Percentiles rank a stretch among this genome's conserved stretches.
phyloP scores from a whole-genome alignment of 2,888 invertebrate genomes.

The Dryomyza anilis region DNA sequence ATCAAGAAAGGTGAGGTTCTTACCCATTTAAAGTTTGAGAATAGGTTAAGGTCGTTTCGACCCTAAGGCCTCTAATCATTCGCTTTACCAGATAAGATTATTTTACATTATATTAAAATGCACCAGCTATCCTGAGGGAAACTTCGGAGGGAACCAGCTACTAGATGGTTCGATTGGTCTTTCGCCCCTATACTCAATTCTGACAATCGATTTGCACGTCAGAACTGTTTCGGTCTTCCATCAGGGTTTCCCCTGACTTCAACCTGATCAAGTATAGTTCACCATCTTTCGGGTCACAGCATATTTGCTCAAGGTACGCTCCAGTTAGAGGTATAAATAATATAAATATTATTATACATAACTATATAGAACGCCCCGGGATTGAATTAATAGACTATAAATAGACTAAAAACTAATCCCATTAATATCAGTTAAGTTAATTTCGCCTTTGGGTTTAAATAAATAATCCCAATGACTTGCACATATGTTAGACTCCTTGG shows the following conservation, averaged over 20 bases:
- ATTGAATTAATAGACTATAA: conserved; percentile 36
- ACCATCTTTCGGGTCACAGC: conserved; percentile 77
- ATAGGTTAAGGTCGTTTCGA: conserved; percentile 74
- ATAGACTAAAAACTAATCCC: conserved; percentile 36
- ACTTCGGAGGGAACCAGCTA: conserved; percentile 79
- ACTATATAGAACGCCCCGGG: conserved; percentile 48
- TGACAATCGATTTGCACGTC: conserved; percentile 81
- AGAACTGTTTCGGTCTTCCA: conserved; percentile 75
- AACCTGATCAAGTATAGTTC: conserved; percentile 70
- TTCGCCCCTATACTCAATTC: conserved; percentile 76
- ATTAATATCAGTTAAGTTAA: conserved; percentile 62
- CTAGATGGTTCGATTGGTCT: conserved; percentile 76
- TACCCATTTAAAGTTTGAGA: conserved; percentile 80
- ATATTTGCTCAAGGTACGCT: conserved; percentile 64
- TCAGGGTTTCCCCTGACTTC: conserved; percentile 40
- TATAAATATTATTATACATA: conserved; percentile 40
- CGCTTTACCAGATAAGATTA: conserved; percentile 75
- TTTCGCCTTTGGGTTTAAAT: conserved; percentile 68
- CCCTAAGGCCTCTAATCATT: conserved; percentile 73
- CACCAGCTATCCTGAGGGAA: conserved; percentile 76
- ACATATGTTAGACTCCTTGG: conserved; percentile 75
- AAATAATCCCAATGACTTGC: conserved; percentile 69
- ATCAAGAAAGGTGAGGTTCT: conserved; percentile 69
- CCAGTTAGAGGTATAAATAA: conserved; percentile 41
- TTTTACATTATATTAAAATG: conserved; percentile 52